Base-by-base conservation (phyloP, 1,140 invertebrate species). In the Sminthurides bifidus region DNA sequence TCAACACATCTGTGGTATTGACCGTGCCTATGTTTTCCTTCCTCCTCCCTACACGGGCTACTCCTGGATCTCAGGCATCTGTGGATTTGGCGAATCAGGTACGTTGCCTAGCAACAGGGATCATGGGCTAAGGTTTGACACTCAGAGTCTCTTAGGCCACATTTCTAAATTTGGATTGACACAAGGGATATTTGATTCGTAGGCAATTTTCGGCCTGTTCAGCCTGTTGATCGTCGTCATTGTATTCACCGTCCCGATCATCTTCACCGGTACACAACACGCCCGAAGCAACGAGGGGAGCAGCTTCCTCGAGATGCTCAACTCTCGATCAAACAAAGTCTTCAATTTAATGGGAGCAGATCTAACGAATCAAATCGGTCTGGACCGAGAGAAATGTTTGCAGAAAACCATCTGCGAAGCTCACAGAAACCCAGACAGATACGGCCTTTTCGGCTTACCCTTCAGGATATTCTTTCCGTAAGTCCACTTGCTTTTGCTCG, bases 11-110 rank as follows among this genome's bases (percentile, higher is more conserved):
- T 0, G 52, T 59, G 1, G 60, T 56, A 2, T 33, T 62, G 37
- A 62, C 60, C 21, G 49, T 62, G n/a, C 60, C 60, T 24, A 37
- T 62, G 15, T 62, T 62, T 50, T 58, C 56, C 6, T 62, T 62
- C 38, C 43, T 41, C 0, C 26, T 62, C 1, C 60, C 60, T 15
- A 57, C 52, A 33, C 26, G 60, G 26, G 43, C 58, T 26, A 57
- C 61, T 12, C 29, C 21, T 31, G 51, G 57, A 4, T 56, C 60
- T 6, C n/a, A 40, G 14, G 27, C 26, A 53, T 23, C 21, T n/a
- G 55, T 65, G 0, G 63, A 65, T 38, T 54, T 65, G 23, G 63
- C 63, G 21, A 65, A 65, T 43, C 63, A 65, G 41, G 61, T 60
- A 46, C 14, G 5, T 8, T 41, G n/a, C n/a, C n/a, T n/a, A n/a